phyloP scores from a whole-genome alignment of 2,888 invertebrate species.

The Lasiommata megera region DNA sequence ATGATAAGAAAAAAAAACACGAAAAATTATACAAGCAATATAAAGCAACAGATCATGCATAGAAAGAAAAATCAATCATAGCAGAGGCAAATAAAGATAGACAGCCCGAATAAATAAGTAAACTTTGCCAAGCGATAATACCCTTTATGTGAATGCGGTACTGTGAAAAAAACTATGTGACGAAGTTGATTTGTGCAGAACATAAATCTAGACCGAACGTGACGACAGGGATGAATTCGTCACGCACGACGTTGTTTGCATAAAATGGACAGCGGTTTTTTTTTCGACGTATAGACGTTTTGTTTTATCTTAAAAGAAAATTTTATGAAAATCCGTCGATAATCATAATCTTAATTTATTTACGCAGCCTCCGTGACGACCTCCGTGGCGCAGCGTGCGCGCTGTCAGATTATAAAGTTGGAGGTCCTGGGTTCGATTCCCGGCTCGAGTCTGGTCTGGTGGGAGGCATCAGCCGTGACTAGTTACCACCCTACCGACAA shows the following conservation, averaged over 20 bases:
- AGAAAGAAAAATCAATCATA: neutral
- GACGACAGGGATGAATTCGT: constrained; percentile 24
- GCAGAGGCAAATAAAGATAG: neutral
- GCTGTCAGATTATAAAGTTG: too few species aligned
- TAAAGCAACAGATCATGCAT: neutral
- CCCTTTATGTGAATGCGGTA: neutral
- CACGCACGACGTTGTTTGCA: constrained; percentile 13
- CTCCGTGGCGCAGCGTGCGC: too few species aligned
- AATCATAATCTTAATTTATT: too few species aligned
- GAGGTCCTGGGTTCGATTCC: too few species aligned
- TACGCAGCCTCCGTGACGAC: too few species aligned
- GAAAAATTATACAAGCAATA: neutral
- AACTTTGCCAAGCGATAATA: neutral
- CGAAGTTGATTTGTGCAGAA: constrained; percentile 5
- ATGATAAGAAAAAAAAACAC: too few species aligned
- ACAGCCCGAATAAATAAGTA: neutral
- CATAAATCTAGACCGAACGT: constrained; percentile 23
- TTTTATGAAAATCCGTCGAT: too few species aligned
- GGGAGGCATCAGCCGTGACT: too few species aligned
- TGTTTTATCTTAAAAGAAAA: too few species aligned
- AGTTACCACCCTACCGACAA: too few species aligned
- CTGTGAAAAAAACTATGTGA: neutral
- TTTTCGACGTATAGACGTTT: neutral
- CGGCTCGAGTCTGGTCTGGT: too few species aligned
- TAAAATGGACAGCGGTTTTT: neutral